A percentile compares a stretch with the other conserved stretches of the same genome.
These are phyloP conservation scores for Cotesia vestalis DNA, from an alignment of 1,140 invertebrate genomes.

Conservation along the genomic window DNA sequence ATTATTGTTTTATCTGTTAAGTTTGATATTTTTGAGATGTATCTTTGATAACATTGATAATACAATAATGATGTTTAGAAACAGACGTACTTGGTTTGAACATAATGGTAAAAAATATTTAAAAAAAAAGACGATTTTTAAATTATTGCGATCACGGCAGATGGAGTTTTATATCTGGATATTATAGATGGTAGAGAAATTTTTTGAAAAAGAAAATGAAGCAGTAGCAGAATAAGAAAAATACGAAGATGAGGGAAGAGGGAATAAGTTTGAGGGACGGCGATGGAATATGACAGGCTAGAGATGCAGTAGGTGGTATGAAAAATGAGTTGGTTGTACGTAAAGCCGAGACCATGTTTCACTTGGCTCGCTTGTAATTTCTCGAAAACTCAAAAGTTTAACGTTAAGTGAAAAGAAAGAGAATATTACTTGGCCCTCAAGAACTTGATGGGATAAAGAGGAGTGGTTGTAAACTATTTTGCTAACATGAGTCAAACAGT, in stretches of 20 bases:
- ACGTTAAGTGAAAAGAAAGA: conserved; percentile 14
- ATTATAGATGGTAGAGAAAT: conserved; percentile 5
- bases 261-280: not conserved
- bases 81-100: too few relatives aligned
- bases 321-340: conserved; percentile 22
- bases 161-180: conserved; percentile 21
- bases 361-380: conserved; percentile 28
- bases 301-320: conserved; percentile 21
- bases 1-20: too few relatives aligned
- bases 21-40: too few relatives aligned
- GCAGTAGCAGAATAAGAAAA: too few relatives aligned
- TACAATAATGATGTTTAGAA: too few relatives aligned
- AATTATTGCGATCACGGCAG: conserved; percentile 12
- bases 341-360: conserved; percentile 22
- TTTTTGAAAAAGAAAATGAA: too few relatives aligned
- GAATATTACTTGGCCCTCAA: not conserved
- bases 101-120: too few relatives aligned
- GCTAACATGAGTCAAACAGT: not conserved
- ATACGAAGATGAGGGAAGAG: not conserved
- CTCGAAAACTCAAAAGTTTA: conserved; percentile 25
- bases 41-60: too few relatives aligned
- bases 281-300: conserved; percentile 30
- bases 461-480: not conserved
- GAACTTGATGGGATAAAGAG: conserved; percentile 1
- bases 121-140: not conserved